phyloP scores from a whole-genome alignment of 1,140 invertebrate species.

The Macrocentrus cingulum region DNA sequence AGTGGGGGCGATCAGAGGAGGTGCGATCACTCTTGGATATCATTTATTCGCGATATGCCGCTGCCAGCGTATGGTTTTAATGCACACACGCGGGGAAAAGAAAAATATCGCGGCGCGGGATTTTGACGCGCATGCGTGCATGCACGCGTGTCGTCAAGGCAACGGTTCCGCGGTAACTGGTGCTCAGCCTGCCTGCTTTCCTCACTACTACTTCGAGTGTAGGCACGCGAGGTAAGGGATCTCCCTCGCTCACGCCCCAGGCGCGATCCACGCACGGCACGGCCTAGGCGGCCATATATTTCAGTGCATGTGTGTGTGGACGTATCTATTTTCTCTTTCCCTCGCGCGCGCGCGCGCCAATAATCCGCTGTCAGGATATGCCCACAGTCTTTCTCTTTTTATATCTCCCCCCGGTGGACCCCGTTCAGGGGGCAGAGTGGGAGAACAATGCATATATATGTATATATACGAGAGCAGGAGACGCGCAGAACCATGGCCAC shows the following conservation, averaged over 20 bases:
- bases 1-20: no score
- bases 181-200: slow-evolving; percentile 1
- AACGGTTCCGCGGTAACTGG: slow-evolving; percentile 59
- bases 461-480: no score
- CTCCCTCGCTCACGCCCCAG: slow-evolving; percentile 48
- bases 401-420: slow-evolving; percentile 6
- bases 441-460: no score
- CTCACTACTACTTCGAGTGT: background rate
- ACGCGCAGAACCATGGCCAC: slow-evolving; percentile 1
- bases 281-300: slow-evolving; percentile 50
- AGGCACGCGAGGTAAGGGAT: slow-evolving; percentile 15
- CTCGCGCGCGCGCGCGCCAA: no score
- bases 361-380: background rate
- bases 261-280: slow-evolving; percentile 43
- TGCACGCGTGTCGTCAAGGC: slow-evolving; percentile 56
- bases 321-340: slow-evolving; percentile 30
- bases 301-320: background rate
- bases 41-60: no score
- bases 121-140: slow-evolving; percentile 43
- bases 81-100: background rate
- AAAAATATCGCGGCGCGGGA: slow-evolving; percentile 28
- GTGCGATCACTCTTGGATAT: no score
- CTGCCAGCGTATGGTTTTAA: no score
- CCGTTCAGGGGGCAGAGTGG: no score
- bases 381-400: slow-evolving; percentile 12